Base-by-base conservation (phyloP, 2,113 vertebrate species). In the Thunnus maccoyii region DNA sequence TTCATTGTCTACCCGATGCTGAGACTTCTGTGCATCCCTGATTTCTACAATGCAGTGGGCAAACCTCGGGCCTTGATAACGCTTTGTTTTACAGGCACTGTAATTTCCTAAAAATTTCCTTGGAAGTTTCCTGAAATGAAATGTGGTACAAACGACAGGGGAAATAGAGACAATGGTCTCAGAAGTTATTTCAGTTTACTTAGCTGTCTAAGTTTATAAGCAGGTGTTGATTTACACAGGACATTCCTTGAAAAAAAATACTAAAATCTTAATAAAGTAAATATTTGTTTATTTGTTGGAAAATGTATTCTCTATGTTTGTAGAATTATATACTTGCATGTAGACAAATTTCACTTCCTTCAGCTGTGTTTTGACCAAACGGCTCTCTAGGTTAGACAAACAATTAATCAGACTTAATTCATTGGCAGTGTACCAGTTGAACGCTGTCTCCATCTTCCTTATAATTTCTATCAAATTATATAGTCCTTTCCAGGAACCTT, bases 371-470 rank as follows among this genome's bases (percentile, higher is more conserved):
- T 46, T 14, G 20, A 27, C 48, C 63, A 27, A 6, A 48, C 8
- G 46, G 22, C 3, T 67, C 3, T 67, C 14, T 8, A n/a, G 8
- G 67, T 14, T 54, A 32, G 25, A 50, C 15, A 6, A 27, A 36
- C 16, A 48, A 11, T 68, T 71, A 56, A 57, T 72, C 47, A 17
- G 16, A 27, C 22, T 62, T 8, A 61, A 71, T 76, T 27, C 47
- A 68, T 41, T 64, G 25, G 14, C 75, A 52, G 18, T 78, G 52
- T 8, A 65, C 14, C 8, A 15, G 25, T 51, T 60, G 52, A 20
- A 51, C 16, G 50, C n/a, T 1, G 14, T 32, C 10, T 6, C 3
- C 4, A 4, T 52, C 13, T 63, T 47, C 6, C 13, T 16, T 11
- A 54, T 9, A 64, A 58, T 55, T n/a, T 4, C 13, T 72, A n/a